Conservation (phyloP, 2,888 invertebrate species). For the Nasonia oneida region DNA sequence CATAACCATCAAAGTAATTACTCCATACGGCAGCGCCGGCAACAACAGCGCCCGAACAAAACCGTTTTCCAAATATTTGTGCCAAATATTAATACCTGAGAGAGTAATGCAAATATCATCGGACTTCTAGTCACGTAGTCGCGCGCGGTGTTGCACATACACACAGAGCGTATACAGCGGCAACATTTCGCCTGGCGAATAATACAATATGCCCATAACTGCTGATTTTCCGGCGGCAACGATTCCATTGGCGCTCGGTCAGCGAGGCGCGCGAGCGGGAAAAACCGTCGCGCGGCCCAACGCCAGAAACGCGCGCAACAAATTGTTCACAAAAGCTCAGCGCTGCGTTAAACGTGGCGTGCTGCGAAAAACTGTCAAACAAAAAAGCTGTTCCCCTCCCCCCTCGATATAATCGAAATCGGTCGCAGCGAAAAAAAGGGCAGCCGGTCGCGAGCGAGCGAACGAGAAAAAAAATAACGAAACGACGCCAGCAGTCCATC, state of each 20-base stretch:
- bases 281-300: not conserved
- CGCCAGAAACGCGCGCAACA: not conserved
- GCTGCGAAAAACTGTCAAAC: not conserved
- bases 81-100: not conserved
- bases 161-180: not conserved
- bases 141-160: not conserved
- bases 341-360: not conserved
- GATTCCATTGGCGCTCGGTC: constrained; percentile 18
- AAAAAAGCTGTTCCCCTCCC: not conserved
- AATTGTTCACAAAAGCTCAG: constrained; percentile 7
- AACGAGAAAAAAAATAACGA: not conserved
- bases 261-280: not conserved
- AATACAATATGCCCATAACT: constrained; percentile 17
- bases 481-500: not conserved
- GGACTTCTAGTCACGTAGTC: not conserved
- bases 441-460: not conserved
- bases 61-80: constrained; percentile 7
- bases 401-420: constrained; percentile 12
- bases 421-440: not conserved
- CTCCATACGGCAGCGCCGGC: not conserved
- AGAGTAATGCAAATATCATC: constrained; percentile 4
- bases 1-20: constrained; percentile 15
- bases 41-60: not conserved
- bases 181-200: not conserved
- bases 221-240: not conserved